These are phyloP conservation scores for Pogonus chalceus DNA, from an alignment of 1,140 invertebrate species.

Conservation along the genomic window DNA sequence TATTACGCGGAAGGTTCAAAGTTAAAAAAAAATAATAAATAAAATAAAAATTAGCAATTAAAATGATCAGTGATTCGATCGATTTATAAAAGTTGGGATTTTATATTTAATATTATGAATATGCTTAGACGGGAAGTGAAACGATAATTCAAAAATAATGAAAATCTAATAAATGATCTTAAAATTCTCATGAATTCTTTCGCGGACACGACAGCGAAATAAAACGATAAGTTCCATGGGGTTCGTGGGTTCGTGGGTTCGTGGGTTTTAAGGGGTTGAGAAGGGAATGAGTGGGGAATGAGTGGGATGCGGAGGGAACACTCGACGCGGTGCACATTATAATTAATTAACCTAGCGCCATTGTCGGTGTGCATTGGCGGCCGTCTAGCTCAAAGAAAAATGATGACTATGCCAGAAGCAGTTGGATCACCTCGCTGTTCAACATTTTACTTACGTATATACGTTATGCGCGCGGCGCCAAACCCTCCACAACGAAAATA, in stretches of 20 bases:
- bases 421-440: neutral
- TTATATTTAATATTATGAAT: neutral
- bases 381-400: neutral
- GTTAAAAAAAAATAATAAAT: too few relatives aligned
- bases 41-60: too few relatives aligned
- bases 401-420: neutral
- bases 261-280: too few relatives aligned
- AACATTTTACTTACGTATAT: too few relatives aligned
- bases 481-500: too few relatives aligned
- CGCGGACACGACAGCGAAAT: too few relatives aligned
- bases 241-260: too few relatives aligned
- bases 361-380: neutral
- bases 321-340: neutral
- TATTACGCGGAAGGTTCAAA: too few relatives aligned
- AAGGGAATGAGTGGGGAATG: too few relatives aligned
- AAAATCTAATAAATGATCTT: neutral
- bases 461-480: neutral
- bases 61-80: too few relatives aligned
- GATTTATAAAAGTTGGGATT: too few relatives aligned
- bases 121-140: neutral
- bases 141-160: neutral
- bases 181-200: neutral
- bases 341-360: conserved; percentile 3
- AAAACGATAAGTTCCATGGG: too few relatives aligned
- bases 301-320: neutral